Evolutionary conservation across 2,888 invertebrate species (phyloP).

Genomic region (Bellardia bayeri): DNA sequence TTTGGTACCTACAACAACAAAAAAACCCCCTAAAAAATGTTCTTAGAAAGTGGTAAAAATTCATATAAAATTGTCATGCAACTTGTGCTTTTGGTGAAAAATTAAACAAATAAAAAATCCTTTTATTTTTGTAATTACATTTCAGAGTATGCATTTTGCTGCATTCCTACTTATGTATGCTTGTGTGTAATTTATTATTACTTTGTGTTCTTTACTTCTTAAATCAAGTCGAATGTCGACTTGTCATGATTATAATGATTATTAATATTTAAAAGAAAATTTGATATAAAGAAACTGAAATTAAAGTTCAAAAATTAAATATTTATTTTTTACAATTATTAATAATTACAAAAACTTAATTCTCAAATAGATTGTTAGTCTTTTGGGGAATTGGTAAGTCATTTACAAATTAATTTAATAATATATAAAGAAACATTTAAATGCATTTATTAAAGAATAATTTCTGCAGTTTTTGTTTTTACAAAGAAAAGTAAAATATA

Average conservation of each 20-base stretch:
- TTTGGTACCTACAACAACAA: constrained; percentile 17
- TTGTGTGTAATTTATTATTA: neutral
- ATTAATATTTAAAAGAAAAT: constrained; percentile 30
- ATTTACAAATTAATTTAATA: no score
- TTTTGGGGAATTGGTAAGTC: no score
- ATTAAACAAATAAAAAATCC: neutral
- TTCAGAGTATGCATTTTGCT: constrained; percentile 25
- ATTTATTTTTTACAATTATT: neutral
- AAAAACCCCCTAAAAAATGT: neutral
- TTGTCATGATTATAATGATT: constrained; percentile 38
- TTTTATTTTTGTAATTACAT: constrained; percentile 46
- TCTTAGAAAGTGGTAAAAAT: constrained; percentile 15
- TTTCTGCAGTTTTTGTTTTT: no score
- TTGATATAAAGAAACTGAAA: constrained; percentile 12
- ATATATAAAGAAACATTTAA: no score
- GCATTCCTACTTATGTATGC: constrained; percentile 7
- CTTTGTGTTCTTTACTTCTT: neutral
- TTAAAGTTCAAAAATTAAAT: neutral
- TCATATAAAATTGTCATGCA: constrained; percentile 50
- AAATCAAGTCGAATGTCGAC: constrained; percentile 11
- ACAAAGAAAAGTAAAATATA: no score
- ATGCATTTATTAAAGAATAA: no score
- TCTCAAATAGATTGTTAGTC: no score
- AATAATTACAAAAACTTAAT: no score
- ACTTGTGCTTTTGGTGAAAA: constrained; percentile 41